Percentiles rank a stretch among this genome's conserved stretches.
Evolutionary conservation across 1,140 invertebrate species (phyloP).

Genomic region (Brachionus rubens): DNA sequence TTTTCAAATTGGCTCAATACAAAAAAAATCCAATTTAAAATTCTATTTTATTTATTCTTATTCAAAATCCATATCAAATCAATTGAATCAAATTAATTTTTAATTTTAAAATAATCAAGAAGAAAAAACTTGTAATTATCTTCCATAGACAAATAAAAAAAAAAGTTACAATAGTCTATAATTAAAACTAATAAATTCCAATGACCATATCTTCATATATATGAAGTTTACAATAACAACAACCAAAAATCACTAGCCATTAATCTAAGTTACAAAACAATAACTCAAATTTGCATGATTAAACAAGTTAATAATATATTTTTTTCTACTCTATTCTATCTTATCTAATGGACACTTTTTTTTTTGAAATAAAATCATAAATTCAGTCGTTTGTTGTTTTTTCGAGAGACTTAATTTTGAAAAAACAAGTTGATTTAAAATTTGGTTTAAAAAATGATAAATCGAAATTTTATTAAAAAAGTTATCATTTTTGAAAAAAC

Average conservation of each 20-base stretch:
- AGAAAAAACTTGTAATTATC: slow-evolving; percentile 15
- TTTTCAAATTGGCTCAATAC: background rate
- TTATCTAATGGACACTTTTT: background rate
- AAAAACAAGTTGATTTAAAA: too few relatives aligned
- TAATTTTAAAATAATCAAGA: slow-evolving; percentile 10
- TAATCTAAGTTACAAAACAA: background rate
- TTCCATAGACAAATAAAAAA: background rate
- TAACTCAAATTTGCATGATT: slow-evolving; percentile 33
- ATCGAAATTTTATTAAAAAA: background rate
- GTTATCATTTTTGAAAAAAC: background rate
- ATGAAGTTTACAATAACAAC: background rate
- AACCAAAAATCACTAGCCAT: background rate
- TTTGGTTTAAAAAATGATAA: too few relatives aligned
- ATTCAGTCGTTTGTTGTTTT: background rate
- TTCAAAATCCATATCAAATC: too few relatives aligned
- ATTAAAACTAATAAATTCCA: background rate
- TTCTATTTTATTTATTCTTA: too few relatives aligned
- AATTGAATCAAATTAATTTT: slow-evolving; percentile 30
- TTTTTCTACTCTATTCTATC: background rate
- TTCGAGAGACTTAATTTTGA: too few relatives aligned
- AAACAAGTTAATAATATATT: slow-evolving; percentile 25
- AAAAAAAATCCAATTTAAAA: too few relatives aligned
- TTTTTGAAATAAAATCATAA: slow-evolving; percentile 1
- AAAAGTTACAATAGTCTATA: background rate
- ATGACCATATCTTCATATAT: background rate